Conservation (phyloP, 2,888 invertebrate genomes). For the Sylvicola cinctus region DNA sequence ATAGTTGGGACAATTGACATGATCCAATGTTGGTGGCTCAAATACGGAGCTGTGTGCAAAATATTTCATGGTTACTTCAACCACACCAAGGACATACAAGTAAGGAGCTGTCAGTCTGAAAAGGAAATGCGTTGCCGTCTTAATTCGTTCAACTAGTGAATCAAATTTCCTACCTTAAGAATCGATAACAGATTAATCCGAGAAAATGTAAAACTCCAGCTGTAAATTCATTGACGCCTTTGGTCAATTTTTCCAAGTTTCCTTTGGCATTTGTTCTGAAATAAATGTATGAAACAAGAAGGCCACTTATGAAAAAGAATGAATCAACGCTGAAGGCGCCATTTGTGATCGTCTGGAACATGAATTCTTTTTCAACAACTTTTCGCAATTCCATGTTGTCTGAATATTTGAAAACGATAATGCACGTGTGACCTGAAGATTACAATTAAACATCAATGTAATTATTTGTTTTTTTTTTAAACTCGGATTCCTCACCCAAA, state of each 20-base stretch:
- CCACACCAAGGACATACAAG: constrained; percentile 61
- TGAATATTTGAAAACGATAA: constrained; percentile 64
- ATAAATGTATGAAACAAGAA: constrained; percentile 67
- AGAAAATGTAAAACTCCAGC: constrained; percentile 49
- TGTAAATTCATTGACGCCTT: constrained; percentile 38
- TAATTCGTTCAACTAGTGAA: not conserved
- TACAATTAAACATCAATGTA: no score
- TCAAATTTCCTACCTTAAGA: constrained; percentile 35
- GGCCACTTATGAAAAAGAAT: constrained; percentile 66
- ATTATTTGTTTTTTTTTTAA: no score
- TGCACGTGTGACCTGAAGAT: constrained; percentile 42
- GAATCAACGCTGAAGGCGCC: constrained; percentile 66
- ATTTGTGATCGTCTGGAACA: constrained; percentile 59
- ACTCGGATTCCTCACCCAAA: no score
- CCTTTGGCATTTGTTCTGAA: constrained; percentile 59
- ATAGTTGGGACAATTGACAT: constrained; percentile 60
- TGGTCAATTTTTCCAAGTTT: constrained; percentile 41
- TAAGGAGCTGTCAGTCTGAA: constrained; percentile 59
- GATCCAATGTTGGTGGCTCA: constrained; percentile 63
- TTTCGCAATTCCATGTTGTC: constrained; percentile 58
- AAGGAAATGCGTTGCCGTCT: constrained; percentile 8
- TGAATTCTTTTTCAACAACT: constrained; percentile 53
- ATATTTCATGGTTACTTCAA: constrained; percentile 75
- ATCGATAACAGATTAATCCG: constrained; percentile 55
- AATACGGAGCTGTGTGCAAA: constrained; percentile 62